A percentile compares a stretch with the other conserved stretches of the same genome.
Evolutionary conservation across 2,113 vertebrate species (phyloP).

Genomic region (Gasterosteus nipponicus): DNA sequence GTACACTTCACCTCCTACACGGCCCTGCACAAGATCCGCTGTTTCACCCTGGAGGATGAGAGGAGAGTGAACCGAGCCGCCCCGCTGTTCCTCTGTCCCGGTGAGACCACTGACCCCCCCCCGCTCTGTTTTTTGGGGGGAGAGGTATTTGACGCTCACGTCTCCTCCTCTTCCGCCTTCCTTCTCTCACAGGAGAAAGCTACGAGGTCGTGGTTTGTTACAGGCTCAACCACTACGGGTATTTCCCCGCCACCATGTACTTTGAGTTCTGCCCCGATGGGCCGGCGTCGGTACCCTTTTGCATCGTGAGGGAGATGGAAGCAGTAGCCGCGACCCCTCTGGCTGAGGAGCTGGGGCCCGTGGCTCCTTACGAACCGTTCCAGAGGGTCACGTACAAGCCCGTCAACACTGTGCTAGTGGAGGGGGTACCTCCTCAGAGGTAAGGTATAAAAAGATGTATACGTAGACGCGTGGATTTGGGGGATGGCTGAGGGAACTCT

Average conservation of each 20-base stretch:
- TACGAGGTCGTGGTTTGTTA: conserved; percentile 82
- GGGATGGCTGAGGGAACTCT: neutral
- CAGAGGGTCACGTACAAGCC: conserved; percentile 58
- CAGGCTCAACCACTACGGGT: conserved; percentile 78
- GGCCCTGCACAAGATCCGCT: conserved; percentile 50
- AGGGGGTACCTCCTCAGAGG: conserved; percentile 83
- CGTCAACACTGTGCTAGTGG: conserved; percentile 71
- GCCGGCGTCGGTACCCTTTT: conserved; percentile 71
- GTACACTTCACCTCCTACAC: conserved; percentile 82
- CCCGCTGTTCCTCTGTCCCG: conserved; percentile 80
- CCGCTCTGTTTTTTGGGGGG: neutral
- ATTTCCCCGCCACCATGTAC: conserved; percentile 79
- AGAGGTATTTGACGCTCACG: neutral
- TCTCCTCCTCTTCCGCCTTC: neutral
- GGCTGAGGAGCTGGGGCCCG: conserved; percentile 83
- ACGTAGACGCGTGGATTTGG: neutral
- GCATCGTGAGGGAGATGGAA: conserved; percentile 84
- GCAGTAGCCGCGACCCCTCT: conserved; percentile 76
- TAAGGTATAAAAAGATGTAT: conserved; percentile 43
- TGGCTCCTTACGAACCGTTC: conserved; percentile 78
- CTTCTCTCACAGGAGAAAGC: conserved; percentile 69
- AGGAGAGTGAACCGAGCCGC: conserved; percentile 65
- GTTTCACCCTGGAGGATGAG: conserved; percentile 75
- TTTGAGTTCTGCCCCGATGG: conserved; percentile 84
- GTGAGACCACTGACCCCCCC: conserved; percentile 68